Percentiles rank a stretch among this genome's conserved stretches.
Evolutionary conservation across 1,140 invertebrate genomes (phyloP).

Genomic region (Magallana ariakensis): DNA sequence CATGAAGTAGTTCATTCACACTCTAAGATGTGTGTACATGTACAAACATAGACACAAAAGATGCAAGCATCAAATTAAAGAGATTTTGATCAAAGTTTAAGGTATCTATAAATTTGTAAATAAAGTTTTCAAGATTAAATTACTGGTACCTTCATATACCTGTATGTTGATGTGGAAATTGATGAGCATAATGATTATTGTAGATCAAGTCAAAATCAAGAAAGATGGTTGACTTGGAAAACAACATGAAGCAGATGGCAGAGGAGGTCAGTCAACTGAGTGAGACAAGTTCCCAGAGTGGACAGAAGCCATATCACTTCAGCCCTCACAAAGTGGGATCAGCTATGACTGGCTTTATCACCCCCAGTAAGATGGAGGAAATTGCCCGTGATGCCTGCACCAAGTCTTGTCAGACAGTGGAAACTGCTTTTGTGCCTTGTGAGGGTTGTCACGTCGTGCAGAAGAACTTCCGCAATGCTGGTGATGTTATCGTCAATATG

Average conservation of each 20-base stretch:
- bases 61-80: too few relatives aligned
- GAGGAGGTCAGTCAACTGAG: constrained; percentile 41
- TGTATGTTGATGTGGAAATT: too few relatives aligned
- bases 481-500: constrained; percentile 69
- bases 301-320: constrained; percentile 29
- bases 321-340: constrained; percentile 44
- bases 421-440: constrained; percentile 78
- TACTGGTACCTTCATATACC: too few relatives aligned
- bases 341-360: constrained; percentile 47
- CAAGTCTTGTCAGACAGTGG: constrained; percentile 76
- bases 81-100: too few relatives aligned
- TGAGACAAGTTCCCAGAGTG: constrained; percentile 24
- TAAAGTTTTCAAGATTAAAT: too few relatives aligned
- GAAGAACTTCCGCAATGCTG: constrained; percentile 70
- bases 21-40: too few relatives aligned
- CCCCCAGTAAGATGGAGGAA: constrained; percentile 55
- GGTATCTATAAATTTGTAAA: too few relatives aligned
- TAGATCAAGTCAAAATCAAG: constrained; percentile 71
- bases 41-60: too few relatives aligned
- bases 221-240: constrained; percentile 70
- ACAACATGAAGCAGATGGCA: constrained; percentile 58
- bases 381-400: constrained; percentile 71
- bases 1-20: too few relatives aligned
- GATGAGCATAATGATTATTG: background rate
- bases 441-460: constrained; percentile 76